Percentiles rank a stretch among this genome's conserved stretches.
Conservation (phyloP, 2,797 vertebrate genomes). For the Neostethus bicornis region DNA sequence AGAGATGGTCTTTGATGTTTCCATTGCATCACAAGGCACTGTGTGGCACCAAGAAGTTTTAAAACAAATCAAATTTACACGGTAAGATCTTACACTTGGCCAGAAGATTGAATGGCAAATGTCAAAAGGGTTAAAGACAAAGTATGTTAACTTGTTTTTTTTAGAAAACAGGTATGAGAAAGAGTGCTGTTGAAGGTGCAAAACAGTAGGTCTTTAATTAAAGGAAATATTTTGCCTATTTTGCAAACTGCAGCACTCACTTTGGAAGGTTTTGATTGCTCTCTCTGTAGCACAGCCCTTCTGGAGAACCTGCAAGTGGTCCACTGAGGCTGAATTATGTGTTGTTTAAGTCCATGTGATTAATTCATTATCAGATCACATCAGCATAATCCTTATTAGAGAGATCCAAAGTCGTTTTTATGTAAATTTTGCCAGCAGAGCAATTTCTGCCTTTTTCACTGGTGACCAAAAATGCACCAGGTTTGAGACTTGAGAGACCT, state of each 20-base stretch:
- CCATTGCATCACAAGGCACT: slow-evolving; percentile 34
- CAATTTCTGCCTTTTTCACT: slow-evolving; percentile 35
- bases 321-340: slow-evolving; percentile 43
- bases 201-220: slow-evolving; percentile 47
- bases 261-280: slow-evolving; percentile 27
- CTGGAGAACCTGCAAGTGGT: slow-evolving; percentile 31
- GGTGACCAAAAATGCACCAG: slow-evolving; percentile 39
- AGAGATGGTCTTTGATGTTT: slow-evolving; percentile 32
- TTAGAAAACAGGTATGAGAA: slow-evolving; percentile 49
- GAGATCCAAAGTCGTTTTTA: slow-evolving; percentile 43
- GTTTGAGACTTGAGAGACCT: slow-evolving; percentile 48
- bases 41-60: slow-evolving; percentile 49
- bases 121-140: slow-evolving; percentile 48
- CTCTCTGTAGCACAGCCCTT: slow-evolving; percentile 26
- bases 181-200: slow-evolving; percentile 53
- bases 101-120: slow-evolving; percentile 49
- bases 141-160: slow-evolving; percentile 54
- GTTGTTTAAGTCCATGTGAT: slow-evolving; percentile 44
- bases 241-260: slow-evolving; percentile 42
- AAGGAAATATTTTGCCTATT: slow-evolving; percentile 47
- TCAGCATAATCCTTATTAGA: slow-evolving; percentile 45
- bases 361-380: slow-evolving; percentile 60
- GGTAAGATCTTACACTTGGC: slow-evolving; percentile 64
- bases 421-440: slow-evolving; percentile 28
- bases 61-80: slow-evolving; percentile 69